These are phyloP conservation scores for Diadromus collaris DNA, from an alignment of 2,888 invertebrate genomes.

Conservation along the genomic window DNA sequence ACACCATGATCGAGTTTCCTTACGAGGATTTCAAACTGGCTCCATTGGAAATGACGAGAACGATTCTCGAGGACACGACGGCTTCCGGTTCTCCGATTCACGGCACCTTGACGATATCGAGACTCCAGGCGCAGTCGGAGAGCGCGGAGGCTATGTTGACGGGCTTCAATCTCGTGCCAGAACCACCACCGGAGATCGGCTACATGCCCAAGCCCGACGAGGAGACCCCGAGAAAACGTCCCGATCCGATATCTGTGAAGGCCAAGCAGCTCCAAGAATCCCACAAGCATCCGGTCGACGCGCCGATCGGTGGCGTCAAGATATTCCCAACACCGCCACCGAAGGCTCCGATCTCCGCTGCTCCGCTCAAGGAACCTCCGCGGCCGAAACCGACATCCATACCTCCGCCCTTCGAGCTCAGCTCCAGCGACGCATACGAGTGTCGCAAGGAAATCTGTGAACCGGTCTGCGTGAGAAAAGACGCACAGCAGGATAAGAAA, in stretches of 20 bases:
- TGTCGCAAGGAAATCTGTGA: conserved; percentile 68
- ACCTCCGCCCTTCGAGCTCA: conserved; percentile 75
- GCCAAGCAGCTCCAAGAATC: conserved; percentile 84
- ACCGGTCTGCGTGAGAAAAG: conserved; percentile 68
- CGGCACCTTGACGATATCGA: conserved; percentile 73
- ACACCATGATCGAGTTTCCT: conserved; percentile 77
- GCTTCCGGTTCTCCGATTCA: conserved; percentile 75
- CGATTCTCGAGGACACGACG: conserved; percentile 74
- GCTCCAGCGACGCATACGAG: conserved; percentile 59
- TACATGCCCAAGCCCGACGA: conserved; percentile 82
- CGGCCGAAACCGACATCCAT: conserved; percentile 68
- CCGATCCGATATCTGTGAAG: conserved; percentile 82
- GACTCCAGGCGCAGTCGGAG: conserved; percentile 74
- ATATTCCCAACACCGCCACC: conserved; percentile 80
- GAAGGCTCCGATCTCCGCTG: conserved; percentile 60
- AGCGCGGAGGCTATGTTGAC: conserved; percentile 77
- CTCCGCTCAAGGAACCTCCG: conserved; percentile 55
- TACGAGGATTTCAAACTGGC: conserved; percentile 76
- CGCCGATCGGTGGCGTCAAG: conserved; percentile 83
- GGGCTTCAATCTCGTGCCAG: conserved; percentile 83
- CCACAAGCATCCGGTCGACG: conserved; percentile 81
- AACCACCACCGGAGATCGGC: conserved; percentile 87
- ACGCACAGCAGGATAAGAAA: conserved; percentile 67
- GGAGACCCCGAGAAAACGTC: conserved; percentile 79
- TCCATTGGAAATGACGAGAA: conserved; percentile 70